Evolutionary conservation across 2,113 vertebrate species (phyloP).

Genomic region (Plectropomus leopardus): DNA sequence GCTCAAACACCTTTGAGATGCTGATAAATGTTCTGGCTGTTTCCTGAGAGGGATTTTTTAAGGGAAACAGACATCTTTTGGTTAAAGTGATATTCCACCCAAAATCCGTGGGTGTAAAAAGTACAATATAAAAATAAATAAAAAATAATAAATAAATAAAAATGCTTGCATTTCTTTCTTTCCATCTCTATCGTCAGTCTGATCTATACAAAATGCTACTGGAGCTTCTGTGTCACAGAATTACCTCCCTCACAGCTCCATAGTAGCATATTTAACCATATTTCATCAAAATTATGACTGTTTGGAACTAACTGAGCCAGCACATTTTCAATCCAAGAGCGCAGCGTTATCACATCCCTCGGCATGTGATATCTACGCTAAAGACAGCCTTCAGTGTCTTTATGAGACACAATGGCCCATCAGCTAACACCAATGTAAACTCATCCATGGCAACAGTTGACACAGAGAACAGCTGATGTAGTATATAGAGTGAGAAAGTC

Average conservation of each 20-base stretch:
- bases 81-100: slow-evolving; percentile 14
- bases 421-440: no score
- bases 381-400: no score
- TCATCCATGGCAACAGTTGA: no score
- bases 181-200: not conserved
- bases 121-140: no score
- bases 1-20: slow-evolving; percentile 65
- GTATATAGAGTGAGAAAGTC: no score
- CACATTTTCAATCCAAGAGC: no score
- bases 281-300: not conserved
- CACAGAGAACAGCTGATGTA: no score
- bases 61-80: slow-evolving; percentile 19
- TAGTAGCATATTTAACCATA: not conserved
- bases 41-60: slow-evolving; percentile 29
- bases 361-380: no score
- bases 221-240: not conserved
- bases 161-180: no score
- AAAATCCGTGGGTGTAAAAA: slow-evolving; percentile 16
- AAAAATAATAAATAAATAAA: no score
- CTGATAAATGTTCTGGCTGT: slow-evolving; percentile 64
- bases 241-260: not conserved
- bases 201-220: slow-evolving; percentile 3
- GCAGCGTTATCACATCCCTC: no score
- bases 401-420: no score
- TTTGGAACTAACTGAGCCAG: not conserved